Evolutionary conservation across 2,113 vertebrate genomes (phyloP), one percentile per base, ranked within the genome.

Genomic region (Psittacus erithacus): DNA sequence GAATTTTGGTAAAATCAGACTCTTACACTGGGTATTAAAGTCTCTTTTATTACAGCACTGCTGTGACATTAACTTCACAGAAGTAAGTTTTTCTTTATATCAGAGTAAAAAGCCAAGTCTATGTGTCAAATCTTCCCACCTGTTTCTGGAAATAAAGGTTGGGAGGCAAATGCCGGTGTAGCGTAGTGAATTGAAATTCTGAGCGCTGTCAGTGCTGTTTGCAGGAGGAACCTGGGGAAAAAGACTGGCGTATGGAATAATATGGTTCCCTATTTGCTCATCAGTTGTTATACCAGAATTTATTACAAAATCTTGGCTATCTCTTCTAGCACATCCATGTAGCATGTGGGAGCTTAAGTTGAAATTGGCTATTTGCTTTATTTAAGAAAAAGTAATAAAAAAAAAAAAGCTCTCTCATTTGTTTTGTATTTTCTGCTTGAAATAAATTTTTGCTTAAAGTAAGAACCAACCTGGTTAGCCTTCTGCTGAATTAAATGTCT

Each of bases 401-500:
- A 10, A 49, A 55, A 82, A 81, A 60, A 71, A 38, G 31, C 52
- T 85, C 39, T 76, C 20, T 70, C 19, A 4, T 79, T 94, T 0
- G 0, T 93, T 95, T 75, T 68, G 25, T 70, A 25, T 38, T 90
- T 95, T 91, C 75, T 77, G 27, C 60, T 88, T 67, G 64, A 65
- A 88, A 75, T 79, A 52, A 29, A 55, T 77, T 81, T 84, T 75
- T 85, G 17, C 23, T 92, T 88, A 86, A 77, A 88, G 82, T 80
- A 88, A 64, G 75, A 96, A 90, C 50, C 17, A 23, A 73, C 52
- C 23, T 13, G 57, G 25, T 90, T 94, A 86, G 50, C 13, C 71
- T 83, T 70, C 89, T 80, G 46, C 52, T 41, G 83, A 91, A 90
- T 95, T 94, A 95, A 96, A 95, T 78, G 57, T 44, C 64, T 97